These are phyloP conservation scores for Argyresthia albistria DNA, from an alignment of 2,888 invertebrate species.

Conservation along the genomic window DNA sequence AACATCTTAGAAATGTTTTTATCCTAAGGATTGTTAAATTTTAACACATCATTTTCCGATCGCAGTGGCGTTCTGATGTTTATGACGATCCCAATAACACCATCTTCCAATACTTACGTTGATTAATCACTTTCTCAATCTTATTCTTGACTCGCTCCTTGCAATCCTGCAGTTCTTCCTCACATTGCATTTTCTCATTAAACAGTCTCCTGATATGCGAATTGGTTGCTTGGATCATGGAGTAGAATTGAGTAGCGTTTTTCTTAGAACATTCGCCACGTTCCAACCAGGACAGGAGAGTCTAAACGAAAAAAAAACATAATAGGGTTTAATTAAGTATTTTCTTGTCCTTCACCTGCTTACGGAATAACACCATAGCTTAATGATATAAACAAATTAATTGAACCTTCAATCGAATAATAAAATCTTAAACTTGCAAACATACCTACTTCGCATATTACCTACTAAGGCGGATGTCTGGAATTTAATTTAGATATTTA, in stretches of 20 bases:
- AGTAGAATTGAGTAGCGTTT: conserved; percentile 93
- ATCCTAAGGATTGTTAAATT: too few species aligned
- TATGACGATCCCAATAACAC: too few species aligned
- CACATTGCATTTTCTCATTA: conserved; percentile 87
- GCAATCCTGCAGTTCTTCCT: conserved; percentile 90
- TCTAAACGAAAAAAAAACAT: conserved; percentile 45
- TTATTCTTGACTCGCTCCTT: conserved; percentile 87
- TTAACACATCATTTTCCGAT: too few species aligned
- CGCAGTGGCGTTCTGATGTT: too few species aligned
- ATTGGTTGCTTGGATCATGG: conserved; percentile 96
- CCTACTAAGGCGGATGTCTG: too few species aligned
- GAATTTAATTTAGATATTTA: too few species aligned
- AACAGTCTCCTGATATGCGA: conserved; percentile 90
- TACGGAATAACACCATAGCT: not conserved
- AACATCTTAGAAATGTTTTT: too few species aligned
- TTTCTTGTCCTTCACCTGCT: not conserved
- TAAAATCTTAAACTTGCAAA: too few species aligned
- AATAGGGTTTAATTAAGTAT: too few species aligned
- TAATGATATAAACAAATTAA: too few species aligned
- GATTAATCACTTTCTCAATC: conserved; percentile 88
- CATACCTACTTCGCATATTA: too few species aligned
- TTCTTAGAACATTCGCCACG: conserved; percentile 94
- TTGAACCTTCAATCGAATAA: too few species aligned
- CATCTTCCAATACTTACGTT: conserved; percentile 82
- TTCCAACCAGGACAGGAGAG: conserved; percentile 92